A percentile compares a stretch with the other conserved stretches of the same genome.
phyloP scores from a whole-genome alignment of 2,797 vertebrate genomes.

The Micropoecilia bifurca region DNA sequence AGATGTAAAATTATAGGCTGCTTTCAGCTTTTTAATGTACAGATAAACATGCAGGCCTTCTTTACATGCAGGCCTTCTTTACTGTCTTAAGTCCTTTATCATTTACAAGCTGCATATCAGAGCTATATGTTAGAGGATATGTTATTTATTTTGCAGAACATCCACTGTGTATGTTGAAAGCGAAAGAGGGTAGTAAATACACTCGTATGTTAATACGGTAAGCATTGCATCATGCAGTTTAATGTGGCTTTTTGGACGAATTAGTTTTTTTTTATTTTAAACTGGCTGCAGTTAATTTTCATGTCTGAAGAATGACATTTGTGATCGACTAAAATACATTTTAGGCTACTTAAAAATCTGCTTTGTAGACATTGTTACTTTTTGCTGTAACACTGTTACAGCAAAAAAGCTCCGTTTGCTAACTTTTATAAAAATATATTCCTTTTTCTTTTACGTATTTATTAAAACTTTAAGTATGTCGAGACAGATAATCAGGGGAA shows the following conservation, averaged over 20 bases:
- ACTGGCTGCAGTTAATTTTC: neutral
- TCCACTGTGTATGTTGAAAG: neutral
- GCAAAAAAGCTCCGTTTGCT: too few relatives aligned
- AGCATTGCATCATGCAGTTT: neutral
- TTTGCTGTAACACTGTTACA: too few relatives aligned
- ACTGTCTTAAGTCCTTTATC: neutral
- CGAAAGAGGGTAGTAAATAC: neutral
- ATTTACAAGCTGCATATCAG: neutral
- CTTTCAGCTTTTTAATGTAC: neutral
- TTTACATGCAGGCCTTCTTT: neutral
- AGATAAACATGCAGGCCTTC: neutral
- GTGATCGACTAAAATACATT: neutral
- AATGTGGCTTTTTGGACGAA: neutral
- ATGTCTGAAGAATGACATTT: neutral
- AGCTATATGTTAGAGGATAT: neutral
- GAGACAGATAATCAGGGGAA: too few relatives aligned
- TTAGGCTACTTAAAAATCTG: neutral
- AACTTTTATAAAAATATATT: too few relatives aligned
- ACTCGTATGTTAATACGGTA: neutral
- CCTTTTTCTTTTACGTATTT: too few relatives aligned
- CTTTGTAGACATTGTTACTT: neutral
- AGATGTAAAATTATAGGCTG: slow-evolving; percentile 2
- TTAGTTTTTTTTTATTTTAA: neutral
- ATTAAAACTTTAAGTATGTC: too few relatives aligned
- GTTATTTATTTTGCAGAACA: neutral